Evolutionary conservation across 2,797 vertebrate genomes (phyloP), one percentile per base, ranked within the genome.

Genomic region (Sebastes jordani): DNA sequence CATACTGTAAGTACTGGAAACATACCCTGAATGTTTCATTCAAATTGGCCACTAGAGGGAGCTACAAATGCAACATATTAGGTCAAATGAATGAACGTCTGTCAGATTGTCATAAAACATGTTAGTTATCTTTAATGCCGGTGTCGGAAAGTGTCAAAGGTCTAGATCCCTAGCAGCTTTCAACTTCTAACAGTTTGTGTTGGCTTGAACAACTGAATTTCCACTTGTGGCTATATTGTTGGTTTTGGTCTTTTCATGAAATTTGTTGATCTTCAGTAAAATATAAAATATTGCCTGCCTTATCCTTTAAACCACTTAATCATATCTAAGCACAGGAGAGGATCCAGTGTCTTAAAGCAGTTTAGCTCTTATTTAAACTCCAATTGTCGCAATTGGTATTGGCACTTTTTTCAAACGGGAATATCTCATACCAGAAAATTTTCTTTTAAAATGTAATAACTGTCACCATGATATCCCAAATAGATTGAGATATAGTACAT

Each of bases 361-460:
- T 71, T 78, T 63, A 46, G 62, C 67, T 34, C 16, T 46, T 52
- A 67, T 79, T 82, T 75, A 56, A 86, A 82, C 82, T 73, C 1
- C 36, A 59, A 58, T 80, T 62, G 36, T 66, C 11, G 3, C 34
- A 46, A 78, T 71, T 46, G 58, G 22, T 66, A 36, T 66, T 75
- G 74, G 76, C 61, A 30, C 6, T 71, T 79, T 52, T 81, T 71
- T 67, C 16, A 67, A 80, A 65, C 32, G 18, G 55, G 42, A 59
- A 85, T 65, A 70, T 71, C 32, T 81, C 38, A 38, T 56, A 60
- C 18, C 55, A 30, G 49, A 65, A 82, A 76, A 81, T 65, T 23
- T 20, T 76, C 38, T 71, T 68, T 80, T 68, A 52, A 82, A 84
- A 72, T 68, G 58, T 59, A 77, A 56, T 75, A 88, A 74, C 60